These are phyloP conservation scores for Amphimallon solstitiale DNA, from an alignment of 2,888 invertebrate genomes.

Conservation along the genomic window DNA sequence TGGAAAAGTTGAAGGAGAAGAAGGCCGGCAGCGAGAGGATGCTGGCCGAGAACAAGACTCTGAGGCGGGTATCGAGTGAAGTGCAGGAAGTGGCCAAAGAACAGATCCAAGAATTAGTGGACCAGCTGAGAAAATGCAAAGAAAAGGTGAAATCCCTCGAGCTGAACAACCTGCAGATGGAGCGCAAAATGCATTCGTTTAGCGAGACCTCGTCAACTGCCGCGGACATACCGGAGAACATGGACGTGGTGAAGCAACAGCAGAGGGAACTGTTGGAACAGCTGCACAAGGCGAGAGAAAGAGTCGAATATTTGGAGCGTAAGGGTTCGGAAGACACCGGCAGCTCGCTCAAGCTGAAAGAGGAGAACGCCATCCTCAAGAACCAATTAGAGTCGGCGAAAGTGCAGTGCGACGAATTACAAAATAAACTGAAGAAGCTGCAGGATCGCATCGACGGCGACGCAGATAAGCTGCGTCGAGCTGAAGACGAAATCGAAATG, in stretches of 20 bases:
- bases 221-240: conserved; percentile 49
- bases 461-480: neutral
- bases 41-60: conserved; percentile 55
- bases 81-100: conserved; percentile 58
- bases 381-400: neutral
- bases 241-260: conserved; percentile 55
- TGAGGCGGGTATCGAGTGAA: conserved; percentile 55
- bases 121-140: conserved; percentile 51
- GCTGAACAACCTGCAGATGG: conserved; percentile 37
- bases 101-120: conserved; percentile 56
- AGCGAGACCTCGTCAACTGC: neutral
- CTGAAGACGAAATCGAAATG: conserved; percentile 12
- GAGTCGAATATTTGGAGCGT: conserved; percentile 42
- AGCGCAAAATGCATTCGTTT: neutral
- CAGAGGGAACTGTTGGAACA: conserved; percentile 54
- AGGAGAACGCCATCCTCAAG: neutral
- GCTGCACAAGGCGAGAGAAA: conserved; percentile 48
- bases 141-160: conserved; percentile 50
- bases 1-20: conserved; percentile 47
- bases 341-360: neutral
- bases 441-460: neutral
- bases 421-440: neutral
- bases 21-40: conserved; percentile 34
- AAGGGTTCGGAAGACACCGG: neutral
- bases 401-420: neutral